Percentiles rank a stretch among this genome's conserved stretches.
phyloP scores from a whole-genome alignment of 1,140 invertebrate species.

The Drosophila pseudoananassae region DNA sequence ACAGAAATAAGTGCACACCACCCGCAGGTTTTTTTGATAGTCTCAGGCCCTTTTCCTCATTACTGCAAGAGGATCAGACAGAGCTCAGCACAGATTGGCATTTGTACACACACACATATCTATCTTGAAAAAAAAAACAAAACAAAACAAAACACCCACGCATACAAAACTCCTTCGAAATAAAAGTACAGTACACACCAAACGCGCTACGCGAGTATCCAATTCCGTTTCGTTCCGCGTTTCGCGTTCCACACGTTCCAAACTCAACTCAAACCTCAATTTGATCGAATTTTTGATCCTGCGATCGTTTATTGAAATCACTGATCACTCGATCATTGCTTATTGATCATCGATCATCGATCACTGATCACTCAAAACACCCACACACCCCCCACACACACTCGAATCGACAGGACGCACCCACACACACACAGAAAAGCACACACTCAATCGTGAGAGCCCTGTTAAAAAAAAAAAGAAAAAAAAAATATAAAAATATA shows the following conservation, averaged over 20 bases:
- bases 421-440: conserved; percentile 3
- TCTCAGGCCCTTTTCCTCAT: not conserved
- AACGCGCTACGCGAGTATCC: conserved; percentile 3
- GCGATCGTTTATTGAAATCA: not conserved
- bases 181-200: conserved; percentile 8
- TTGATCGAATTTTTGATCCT: not conserved
- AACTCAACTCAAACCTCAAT: conserved; percentile 6
- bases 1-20: conserved; percentile 18
- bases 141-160: not conserved
- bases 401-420: conserved; percentile 10
- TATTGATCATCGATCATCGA: conserved; percentile 8
- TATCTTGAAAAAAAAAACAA: not conserved
- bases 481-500: not conserved
- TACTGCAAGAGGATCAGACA: not conserved
- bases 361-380: conserved; percentile 9
- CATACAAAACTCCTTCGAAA: conserved; percentile 9
- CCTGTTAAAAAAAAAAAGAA: not conserved
- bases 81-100: conserved; percentile 49
- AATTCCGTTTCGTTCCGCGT: conserved; percentile 13
- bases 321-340: conserved; percentile 7
- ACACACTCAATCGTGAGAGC: conserved; percentile 5
- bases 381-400: conserved; percentile 5
- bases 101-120: conserved; percentile 25
- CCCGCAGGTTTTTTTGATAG: not conserved
- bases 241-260: not conserved